These are phyloP conservation scores for Laodelphax striatellus DNA, from an alignment of 1,140 invertebrate genomes.

Conservation along the genomic window DNA sequence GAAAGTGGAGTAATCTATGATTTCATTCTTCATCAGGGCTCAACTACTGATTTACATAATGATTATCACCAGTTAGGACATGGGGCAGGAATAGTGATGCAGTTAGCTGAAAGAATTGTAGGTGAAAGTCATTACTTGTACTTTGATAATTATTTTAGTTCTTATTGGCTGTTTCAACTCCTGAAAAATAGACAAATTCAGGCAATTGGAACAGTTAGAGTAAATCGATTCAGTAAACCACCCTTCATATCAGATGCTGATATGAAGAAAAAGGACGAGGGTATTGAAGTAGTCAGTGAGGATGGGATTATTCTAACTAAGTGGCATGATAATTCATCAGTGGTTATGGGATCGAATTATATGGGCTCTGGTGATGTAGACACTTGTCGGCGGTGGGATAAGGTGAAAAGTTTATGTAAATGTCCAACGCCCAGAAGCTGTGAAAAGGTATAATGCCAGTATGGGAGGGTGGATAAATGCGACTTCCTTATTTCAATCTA, in stretches of 20 bases:
- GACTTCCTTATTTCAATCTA: constrained; percentile 21
- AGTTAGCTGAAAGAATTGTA: constrained; percentile 7
- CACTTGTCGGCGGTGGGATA: constrained; percentile 24
- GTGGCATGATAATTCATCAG: constrained; percentile 15
- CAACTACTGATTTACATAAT: constrained; percentile 1
- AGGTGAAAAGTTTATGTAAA: constrained; percentile 25
- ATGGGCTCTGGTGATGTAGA: constrained; percentile 10
- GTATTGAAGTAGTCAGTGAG: too few species aligned
- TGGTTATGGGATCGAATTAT: constrained; percentile 13
- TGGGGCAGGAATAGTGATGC: neutral
- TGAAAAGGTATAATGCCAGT: constrained; percentile 30
- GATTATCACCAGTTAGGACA: constrained; percentile 5
- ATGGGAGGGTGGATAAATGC: constrained; percentile 32
- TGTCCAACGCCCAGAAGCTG: constrained; percentile 14
- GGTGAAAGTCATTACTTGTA: too few species aligned
- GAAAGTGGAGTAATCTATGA: constrained; percentile 21
- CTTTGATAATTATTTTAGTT: constrained; percentile 13
- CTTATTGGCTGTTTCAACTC: neutral
- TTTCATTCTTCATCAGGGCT: constrained; percentile 17
- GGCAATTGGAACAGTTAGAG: constrained; percentile 9
- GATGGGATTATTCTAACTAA: constrained; percentile 6
- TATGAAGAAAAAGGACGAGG: too few species aligned
- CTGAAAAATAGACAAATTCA: constrained; percentile 7
- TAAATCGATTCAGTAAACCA: constrained; percentile 10
- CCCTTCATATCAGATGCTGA: neutral